Conservation (phyloP, 2,113 vertebrate species). For the Trinectes maculatus region DNA sequence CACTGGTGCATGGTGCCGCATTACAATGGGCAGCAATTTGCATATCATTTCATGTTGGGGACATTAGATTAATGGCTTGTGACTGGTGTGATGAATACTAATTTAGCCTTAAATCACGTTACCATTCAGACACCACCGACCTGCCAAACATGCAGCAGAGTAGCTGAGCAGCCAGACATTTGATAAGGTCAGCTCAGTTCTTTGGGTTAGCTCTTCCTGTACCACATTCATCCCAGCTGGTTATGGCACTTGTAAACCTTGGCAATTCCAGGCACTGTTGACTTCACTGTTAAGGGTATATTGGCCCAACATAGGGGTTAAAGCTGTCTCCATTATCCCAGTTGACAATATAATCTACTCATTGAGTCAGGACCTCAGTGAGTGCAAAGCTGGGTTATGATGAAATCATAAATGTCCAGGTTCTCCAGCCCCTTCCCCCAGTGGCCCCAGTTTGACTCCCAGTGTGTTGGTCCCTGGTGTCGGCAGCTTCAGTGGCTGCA, state of each 20-base stretch:
- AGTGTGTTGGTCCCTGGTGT: constrained; percentile 22
- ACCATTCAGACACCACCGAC: constrained; percentile 65
- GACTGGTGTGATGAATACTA: constrained; percentile 81
- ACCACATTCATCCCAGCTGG: constrained; percentile 45
- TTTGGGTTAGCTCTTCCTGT: constrained; percentile 46
- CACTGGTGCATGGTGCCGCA: constrained; percentile 68
- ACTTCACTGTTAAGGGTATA: constrained; percentile 57
- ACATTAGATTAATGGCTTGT: constrained; percentile 82
- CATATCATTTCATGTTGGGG: constrained; percentile 81
- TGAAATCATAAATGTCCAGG: constrained; percentile 62
- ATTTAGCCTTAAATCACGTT: constrained; percentile 78
- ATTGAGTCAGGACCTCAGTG: constrained; percentile 54
- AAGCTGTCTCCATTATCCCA: constrained; percentile 55
- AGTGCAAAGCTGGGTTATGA: constrained; percentile 38
- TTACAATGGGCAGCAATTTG: constrained; percentile 78
- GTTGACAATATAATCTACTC: constrained; percentile 65
- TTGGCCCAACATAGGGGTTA: constrained; percentile 58
- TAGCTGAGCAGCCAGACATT: constrained; percentile 64
- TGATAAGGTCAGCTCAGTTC: constrained; percentile 75
- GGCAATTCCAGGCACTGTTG: constrained; percentile 67
- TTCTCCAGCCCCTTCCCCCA: constrained; percentile 13
- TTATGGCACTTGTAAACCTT: constrained; percentile 73
- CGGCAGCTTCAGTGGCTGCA: constrained; percentile 40
- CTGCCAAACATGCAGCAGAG: constrained; percentile 55
- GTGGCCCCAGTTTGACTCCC: constrained; percentile 50